Base-by-base conservation (phyloP, 2,797 vertebrate species). In the Crenuchus spilurus region DNA sequence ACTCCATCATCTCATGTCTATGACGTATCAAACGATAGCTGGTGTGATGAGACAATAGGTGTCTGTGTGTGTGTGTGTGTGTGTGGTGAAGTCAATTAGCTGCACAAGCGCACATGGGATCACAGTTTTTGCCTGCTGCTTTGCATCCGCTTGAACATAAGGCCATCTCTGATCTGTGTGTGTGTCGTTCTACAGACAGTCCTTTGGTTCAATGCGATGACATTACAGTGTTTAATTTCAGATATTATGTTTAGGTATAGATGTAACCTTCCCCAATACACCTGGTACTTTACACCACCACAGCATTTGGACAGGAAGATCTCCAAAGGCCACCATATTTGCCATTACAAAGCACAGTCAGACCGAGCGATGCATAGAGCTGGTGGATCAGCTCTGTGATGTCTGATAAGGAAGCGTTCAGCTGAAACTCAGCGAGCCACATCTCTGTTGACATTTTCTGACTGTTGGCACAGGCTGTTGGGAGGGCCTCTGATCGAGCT, bases 21-120 rank as follows among this genome's bases (percentile, higher is more conserved):
- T 75, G 70, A 74, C 26, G 57, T 41, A 64, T 78, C 65, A 77
- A 54, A 80, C 55, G 77, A 74, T 69, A 35, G 22, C 42, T 52
- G 37, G 33, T 55, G 37, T 55, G 57, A 55, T 70, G 54, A 48
- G 18, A 24, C 26, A n/a, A 24, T 55, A 22, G 7, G 30, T 72
- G 57, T 58, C 26, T 33, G 37, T 22, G 44, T 49, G 33, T 46
- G 49, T 75, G 62, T 62, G 46, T 39, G 20, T 28, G 57, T 31
- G 3, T 48, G n/a, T 20, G 31, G 31, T 52, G 16, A 62, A 39
- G 31, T 60, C 20, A 65, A 58, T 67, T 52, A 62, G 18, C 33
- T 11, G 58, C 60, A 37, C 55, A 55, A 49, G 60, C 39, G 44
- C 63, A 72, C 64, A 78, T 55, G 20, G 18, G 51, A 63, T 66